A percentile compares a stretch with the other conserved stretches of the same genome.
phyloP scores from a whole-genome alignment of 2,113 vertebrate species.

The Trichomycterus rosablanca region DNA sequence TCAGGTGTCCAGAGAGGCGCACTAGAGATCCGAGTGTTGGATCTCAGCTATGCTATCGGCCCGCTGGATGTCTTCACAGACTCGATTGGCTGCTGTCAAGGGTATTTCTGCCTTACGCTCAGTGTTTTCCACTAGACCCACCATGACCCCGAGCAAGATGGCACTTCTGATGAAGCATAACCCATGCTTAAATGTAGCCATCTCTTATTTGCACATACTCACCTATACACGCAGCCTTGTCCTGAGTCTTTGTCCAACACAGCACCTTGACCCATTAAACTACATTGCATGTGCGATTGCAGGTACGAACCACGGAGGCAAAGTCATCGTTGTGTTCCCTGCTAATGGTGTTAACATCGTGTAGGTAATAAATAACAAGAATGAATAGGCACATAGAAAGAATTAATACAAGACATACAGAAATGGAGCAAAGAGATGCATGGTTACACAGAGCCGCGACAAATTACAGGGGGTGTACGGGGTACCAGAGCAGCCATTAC shows the following conservation, averaged over 20 bases:
- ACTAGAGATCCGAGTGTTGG: too few relatives aligned
- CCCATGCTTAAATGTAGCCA: too few relatives aligned
- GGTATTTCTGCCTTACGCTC: too few relatives aligned
- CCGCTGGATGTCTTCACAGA: too few relatives aligned
- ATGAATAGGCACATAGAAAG: constrained; percentile 77
- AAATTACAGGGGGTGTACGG: constrained; percentile 79
- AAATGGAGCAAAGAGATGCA: constrained; percentile 88
- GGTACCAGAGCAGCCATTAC: constrained; percentile 76
- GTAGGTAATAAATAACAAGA: constrained; percentile 87
- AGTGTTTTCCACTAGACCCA: too few relatives aligned
- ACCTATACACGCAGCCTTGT: constrained; percentile 26
- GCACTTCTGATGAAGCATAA: too few relatives aligned
- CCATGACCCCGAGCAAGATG: too few relatives aligned
- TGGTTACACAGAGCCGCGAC: constrained; percentile 85
- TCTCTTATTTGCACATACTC: too few relatives aligned
- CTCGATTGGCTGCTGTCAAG: too few relatives aligned
- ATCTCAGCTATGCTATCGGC: too few relatives aligned
- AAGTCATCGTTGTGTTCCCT: constrained; percentile 65
- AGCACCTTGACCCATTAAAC: constrained; percentile 71
- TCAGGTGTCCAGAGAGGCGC: too few relatives aligned
- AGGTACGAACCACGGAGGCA: constrained; percentile 61
- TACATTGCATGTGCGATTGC: constrained; percentile 54
- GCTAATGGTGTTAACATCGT: constrained; percentile 91
- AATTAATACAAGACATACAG: constrained; percentile 73
- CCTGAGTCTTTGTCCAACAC: constrained; percentile 37